phyloP scores from a whole-genome alignment of 1,140 invertebrate species.

The Heterodera schachtii region DNA sequence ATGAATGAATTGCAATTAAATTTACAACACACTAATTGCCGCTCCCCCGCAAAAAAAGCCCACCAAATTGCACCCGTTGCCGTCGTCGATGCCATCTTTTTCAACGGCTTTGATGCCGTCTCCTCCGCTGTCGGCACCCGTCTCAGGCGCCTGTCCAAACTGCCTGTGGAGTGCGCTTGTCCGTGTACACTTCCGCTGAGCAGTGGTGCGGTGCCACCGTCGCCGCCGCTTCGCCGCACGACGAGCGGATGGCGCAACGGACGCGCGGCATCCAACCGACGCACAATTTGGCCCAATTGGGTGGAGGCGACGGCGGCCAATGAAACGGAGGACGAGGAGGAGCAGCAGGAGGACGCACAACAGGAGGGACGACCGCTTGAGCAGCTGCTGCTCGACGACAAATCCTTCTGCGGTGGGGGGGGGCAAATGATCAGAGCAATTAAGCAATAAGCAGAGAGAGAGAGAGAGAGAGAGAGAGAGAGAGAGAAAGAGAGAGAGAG shows the following conservation, averaged over 20 bases:
- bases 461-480: no score
- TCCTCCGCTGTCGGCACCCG: not conserved
- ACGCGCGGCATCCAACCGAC: not conserved
- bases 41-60: not conserved
- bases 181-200: not conserved
- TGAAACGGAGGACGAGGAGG: not conserved
- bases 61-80: not conserved
- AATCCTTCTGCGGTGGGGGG: not conserved
- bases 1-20: not conserved
- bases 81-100: not conserved
- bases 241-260: not conserved
- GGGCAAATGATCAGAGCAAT: no score
- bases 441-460: no score
- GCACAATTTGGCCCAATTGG: conserved; percentile 13
- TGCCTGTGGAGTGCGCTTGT: conserved; percentile 3
- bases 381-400: no score
- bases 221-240: not conserved
- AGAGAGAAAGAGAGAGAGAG: no score
- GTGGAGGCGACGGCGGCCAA: conserved; percentile 1
- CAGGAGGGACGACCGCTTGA: no score
- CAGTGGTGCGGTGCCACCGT: no score
- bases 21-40: not conserved
- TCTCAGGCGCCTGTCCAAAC: not conserved
- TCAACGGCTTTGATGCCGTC: not conserved
- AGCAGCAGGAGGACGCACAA: no score